Percentiles rank a stretch among this genome's conserved stretches.
phyloP scores from a whole-genome alignment of 2,113 vertebrate genomes.

The Excalfactoria chinensis region DNA sequence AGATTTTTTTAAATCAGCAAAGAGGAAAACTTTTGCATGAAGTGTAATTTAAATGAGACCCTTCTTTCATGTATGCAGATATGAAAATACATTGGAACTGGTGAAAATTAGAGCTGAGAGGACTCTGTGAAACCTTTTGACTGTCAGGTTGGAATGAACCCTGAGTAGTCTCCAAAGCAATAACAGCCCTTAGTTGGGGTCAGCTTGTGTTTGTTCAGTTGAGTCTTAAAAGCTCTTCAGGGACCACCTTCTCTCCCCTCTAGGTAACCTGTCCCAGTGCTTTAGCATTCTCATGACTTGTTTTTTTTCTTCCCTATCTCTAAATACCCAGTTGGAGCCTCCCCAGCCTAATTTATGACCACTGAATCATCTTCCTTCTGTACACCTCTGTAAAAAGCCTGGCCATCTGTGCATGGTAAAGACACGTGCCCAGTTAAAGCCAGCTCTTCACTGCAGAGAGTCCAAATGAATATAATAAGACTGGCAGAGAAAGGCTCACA shows the following conservation, averaged over 20 bases:
- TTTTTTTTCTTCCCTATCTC: not conserved
- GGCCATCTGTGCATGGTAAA: not conserved
- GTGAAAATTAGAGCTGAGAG: not conserved
- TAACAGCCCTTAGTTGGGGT: not conserved
- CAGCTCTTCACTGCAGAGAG: not conserved
- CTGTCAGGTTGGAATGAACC: not conserved
- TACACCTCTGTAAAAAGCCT: not conserved
- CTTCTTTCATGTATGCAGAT: not conserved
- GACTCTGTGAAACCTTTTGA: not conserved
- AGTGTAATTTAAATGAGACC: not conserved
- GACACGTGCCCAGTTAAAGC: not conserved
- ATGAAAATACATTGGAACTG: not conserved
- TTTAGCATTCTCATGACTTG: not conserved
- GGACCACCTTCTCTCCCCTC: not conserved
- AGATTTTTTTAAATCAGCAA: not conserved
- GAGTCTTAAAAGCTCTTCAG: not conserved
- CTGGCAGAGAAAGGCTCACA: not conserved
- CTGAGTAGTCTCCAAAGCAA: not conserved
- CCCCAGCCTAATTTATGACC: not conserved
- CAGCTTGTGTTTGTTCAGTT: not conserved
- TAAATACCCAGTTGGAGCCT: not conserved
- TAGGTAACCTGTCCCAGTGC: not conserved
- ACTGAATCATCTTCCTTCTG: not conserved
- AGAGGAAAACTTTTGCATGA: not conserved
- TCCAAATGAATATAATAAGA: not conserved